Base-by-base conservation (phyloP, 2,888 invertebrate genomes). In the Epinotia demarniana region DNA sequence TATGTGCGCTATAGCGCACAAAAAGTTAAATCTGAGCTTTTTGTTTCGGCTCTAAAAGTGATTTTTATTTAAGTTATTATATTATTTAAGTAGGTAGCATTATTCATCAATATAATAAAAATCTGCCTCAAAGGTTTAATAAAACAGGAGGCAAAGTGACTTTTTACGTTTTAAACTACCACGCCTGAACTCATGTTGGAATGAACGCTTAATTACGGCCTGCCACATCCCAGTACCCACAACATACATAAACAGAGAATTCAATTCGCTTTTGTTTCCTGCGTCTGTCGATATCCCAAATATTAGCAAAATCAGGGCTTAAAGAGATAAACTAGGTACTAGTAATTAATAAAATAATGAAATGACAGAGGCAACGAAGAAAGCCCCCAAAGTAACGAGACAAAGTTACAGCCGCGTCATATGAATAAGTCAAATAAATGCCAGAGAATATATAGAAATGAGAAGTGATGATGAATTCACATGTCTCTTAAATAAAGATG, bases 191-290 rank as follows among this genome's bases (percentile, higher is more conserved):
- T 64, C 66, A 72, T 71, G 66, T 69, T 39, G 72, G 75, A 55
- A 75, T 76, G 79, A 78, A 77, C 77, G 55, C 71, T 76, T 77
- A 77, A 79, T 78, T 78, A 78, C 57, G 19, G 66, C 23, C 69
- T 39, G 18, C 71, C 62, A 71, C 71, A 62, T 61, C 43, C 3
- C 18, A 55, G 53, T 63, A 53, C 55, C 62, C 53, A 63, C 23
- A 71, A 33, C 39, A 53, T 43, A 55, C 33, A 63, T 62, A 1
- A 71, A 43, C 71, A 55, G 70, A 55, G 19, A 55, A 55, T 43
- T 6, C 46, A 62, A 23, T 71, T 12, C 19, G 39, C 11, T 57
- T 11, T 19, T 19, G 19, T 18, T 57, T 19, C 57, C 18, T 19
- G 19, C 19, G 53, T n/a, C 8, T n/a, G 53, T 8, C 6, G 16